Evolutionary conservation across 2,797 vertebrate genomes (phyloP), one percentile per base, ranked within the genome.

Genomic region (Morus bassanus): DNA sequence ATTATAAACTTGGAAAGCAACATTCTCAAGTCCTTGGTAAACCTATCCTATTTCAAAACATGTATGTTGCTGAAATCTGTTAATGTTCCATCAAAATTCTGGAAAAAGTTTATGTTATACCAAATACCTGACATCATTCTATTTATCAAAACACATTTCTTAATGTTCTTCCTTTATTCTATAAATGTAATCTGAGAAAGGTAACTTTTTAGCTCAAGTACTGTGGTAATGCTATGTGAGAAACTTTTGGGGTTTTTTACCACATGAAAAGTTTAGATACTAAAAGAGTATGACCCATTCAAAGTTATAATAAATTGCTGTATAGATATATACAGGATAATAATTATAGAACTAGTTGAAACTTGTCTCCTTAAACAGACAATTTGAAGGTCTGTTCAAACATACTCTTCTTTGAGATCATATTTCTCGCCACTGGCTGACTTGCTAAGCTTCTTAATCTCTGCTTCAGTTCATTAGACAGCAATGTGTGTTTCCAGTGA

Each of bases 381-480:
- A 50, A 21, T 74, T 85, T 88, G 79, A 81, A 78, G 57, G 8
- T 50, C 41, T 89, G 46, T 51, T 91, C 67, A 82, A 69, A 88
- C 78, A 72, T 78, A 83, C n/a, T 88, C 46, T 61, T 81, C 56
- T 95, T 80, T 78, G 45, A 41, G 39, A 53, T 81, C 6, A 2
- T 63, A 41, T 72, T 91, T 85, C 12, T 54, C 3, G 1, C 61
- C 65, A 7, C 68, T 81, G 68, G 25, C 72, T 93, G 56, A 64
- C 22, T 94, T 88, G 56, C 51, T 93, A 87, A 94, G 46, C 78
- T 94, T 16, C 81, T 85, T 88, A 88, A 88, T 89, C 78, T 77
- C 31, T 37, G 10, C 60, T 88, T 68, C 72, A 77, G 85, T 77
- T 91, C 56, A 31, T 91, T 77, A 83, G 84, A 35, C 60, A 85